These are phyloP conservation scores for Poecilia gillii DNA, from an alignment of 2,797 vertebrate species.

Conservation along the genomic window DNA sequence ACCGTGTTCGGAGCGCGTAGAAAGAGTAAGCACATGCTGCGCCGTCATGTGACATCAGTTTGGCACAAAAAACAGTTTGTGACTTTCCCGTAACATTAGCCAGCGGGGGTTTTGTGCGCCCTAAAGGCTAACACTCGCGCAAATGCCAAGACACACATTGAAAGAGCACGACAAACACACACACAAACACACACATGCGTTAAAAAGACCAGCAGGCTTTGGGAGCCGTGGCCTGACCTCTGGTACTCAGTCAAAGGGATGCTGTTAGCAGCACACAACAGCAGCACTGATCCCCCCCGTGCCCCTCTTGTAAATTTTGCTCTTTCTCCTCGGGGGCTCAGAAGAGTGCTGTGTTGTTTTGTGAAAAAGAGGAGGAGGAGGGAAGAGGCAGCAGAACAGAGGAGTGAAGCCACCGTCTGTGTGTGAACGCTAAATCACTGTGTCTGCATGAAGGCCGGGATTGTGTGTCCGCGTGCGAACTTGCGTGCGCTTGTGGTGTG, in stretches of 20 bases:
- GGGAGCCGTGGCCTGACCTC: conserved; percentile 73
- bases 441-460: conserved; percentile 66
- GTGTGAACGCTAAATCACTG: conserved; percentile 67
- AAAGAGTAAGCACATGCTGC: conserved; percentile 56
- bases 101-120: conserved; percentile 46
- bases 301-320: conserved; percentile 82
- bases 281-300: conserved; percentile 72
- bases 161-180: conserved; percentile 45
- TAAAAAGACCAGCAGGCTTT: conserved; percentile 62
- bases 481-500: conserved; percentile 34
- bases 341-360: conserved; percentile 74
- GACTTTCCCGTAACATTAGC: conserved; percentile 66
- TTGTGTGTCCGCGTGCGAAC: conserved; percentile 53
- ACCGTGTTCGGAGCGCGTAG: conserved; percentile 54
- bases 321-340: conserved; percentile 76
- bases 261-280: conserved; percentile 74
- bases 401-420: conserved; percentile 69
- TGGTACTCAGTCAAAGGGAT: conserved; percentile 69
- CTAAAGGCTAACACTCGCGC: conserved; percentile 50
- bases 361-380: conserved; percentile 69
- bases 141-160: conserved; percentile 57
- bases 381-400: conserved; percentile 56
- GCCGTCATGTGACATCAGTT: conserved; percentile 69
- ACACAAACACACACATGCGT: conserved; percentile 29
- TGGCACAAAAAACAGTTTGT: conserved; percentile 69